Evolutionary conservation across 2,113 vertebrate species (phyloP).

Genomic region (Shinisaurus crocodilurus): DNA sequence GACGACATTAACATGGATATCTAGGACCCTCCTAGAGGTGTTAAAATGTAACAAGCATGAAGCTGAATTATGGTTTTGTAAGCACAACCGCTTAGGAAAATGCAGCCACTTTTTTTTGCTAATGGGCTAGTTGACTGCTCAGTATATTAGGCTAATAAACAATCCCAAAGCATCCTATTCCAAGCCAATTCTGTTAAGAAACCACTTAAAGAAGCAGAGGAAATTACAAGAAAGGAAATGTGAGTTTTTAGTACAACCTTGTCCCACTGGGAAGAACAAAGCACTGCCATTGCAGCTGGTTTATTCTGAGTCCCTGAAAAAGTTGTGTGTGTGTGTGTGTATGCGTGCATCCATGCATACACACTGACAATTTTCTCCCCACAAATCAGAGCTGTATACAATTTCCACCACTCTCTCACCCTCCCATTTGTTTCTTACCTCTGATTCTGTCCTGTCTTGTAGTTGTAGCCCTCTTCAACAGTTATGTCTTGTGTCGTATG

Average conservation of each 20-base stretch:
- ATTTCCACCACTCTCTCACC: neutral
- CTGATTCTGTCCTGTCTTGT: neutral
- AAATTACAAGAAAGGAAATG: slow-evolving; percentile 7
- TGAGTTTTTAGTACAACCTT: neutral
- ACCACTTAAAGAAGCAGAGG: neutral
- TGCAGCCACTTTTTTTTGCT: neutral
- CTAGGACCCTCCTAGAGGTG: neutral
- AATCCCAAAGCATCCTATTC: neutral
- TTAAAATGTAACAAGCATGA: neutral
- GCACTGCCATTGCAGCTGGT: too few species aligned
- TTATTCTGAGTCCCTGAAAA: neutral
- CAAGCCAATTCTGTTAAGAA: neutral
- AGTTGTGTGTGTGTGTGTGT: neutral
- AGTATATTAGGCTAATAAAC: neutral
- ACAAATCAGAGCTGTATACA: neutral
- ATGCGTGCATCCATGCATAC: neutral
- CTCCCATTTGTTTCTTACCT: neutral
- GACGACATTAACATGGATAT: neutral
- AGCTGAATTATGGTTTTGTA: neutral
- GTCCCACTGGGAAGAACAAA: neutral
- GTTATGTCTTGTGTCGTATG: neutral
- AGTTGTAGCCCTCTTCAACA: neutral
- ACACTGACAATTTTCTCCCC: neutral
- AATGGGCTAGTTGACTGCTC: neutral
- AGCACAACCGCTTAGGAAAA: neutral